These are phyloP conservation scores for Myathropa florea DNA, from an alignment of 2,888 invertebrate species.

Conservation along the genomic window DNA sequence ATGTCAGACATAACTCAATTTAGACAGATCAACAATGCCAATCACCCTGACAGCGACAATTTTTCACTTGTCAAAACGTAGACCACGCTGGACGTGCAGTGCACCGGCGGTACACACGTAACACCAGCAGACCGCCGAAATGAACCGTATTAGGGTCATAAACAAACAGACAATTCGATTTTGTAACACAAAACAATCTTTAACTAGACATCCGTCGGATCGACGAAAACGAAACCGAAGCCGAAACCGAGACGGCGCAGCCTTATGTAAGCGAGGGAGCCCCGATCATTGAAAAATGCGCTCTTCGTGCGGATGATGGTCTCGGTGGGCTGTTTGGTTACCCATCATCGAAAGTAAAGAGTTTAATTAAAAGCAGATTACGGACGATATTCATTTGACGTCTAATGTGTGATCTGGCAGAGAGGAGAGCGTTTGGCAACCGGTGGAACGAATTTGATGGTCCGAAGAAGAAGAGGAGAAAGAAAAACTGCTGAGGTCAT, in stretches of 20 bases:
- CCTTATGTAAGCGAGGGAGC: slow-evolving; percentile 41
- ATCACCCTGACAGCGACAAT: neutral
- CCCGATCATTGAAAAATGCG: no score
- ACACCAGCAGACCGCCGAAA: neutral
- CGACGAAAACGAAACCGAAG: slow-evolving; percentile 24
- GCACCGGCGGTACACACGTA: neutral
- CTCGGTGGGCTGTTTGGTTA: slow-evolving; percentile 9
- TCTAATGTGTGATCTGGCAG: slow-evolving; percentile 9
- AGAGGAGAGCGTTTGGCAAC: slow-evolving; percentile 13
- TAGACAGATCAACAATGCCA: neutral
- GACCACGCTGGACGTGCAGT: neutral
- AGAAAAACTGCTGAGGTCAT: slow-evolving; percentile 38
- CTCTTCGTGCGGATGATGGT: slow-evolving; percentile 2
- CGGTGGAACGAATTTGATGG: slow-evolving; percentile 10
- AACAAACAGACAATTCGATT: neutral
- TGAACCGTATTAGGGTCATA: neutral
- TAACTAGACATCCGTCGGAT: neutral
- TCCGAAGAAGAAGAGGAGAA: neutral
- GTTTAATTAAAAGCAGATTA: slow-evolving; percentile 67
- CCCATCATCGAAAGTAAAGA: slow-evolving; percentile 62
- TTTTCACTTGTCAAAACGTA: neutral
- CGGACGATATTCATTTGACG: slow-evolving; percentile 24
- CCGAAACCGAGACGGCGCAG: neutral
- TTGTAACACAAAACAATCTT: neutral
- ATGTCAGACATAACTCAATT: neutral